phyloP scores from a whole-genome alignment of 2,888 invertebrate genomes.

The Pelosia muscerda region DNA sequence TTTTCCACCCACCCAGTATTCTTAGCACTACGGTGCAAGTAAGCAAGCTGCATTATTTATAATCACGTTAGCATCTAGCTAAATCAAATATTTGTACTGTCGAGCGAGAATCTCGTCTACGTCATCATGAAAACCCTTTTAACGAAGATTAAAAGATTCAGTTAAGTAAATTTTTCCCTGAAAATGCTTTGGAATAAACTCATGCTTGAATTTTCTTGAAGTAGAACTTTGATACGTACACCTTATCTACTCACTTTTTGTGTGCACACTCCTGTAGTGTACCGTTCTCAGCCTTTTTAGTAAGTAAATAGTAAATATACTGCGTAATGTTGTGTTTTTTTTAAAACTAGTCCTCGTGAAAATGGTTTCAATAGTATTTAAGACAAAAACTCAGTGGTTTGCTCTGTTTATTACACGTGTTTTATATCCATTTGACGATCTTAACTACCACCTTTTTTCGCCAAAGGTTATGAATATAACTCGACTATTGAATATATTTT shows the following conservation, averaged over 20 bases:
- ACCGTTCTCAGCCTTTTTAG: not conserved
- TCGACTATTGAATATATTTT: not conserved
- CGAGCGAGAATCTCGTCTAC: not conserved
- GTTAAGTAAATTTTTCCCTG: constrained; percentile 2
- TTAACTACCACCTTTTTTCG: not conserved
- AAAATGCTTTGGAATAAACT: not conserved
- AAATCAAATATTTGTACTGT: not conserved
- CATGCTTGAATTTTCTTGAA: not conserved
- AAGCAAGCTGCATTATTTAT: not conserved
- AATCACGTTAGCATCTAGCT: constrained; percentile 2
- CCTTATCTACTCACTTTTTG: not conserved
- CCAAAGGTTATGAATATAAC: not conserved
- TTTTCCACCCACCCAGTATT: not conserved
- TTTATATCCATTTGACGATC: not conserved
- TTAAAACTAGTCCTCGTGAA: too few relatives aligned
- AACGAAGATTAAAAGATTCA: constrained; percentile 2
- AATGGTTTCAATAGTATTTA: too few relatives aligned
- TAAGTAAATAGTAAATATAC: too few relatives aligned
- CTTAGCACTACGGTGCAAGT: not conserved
- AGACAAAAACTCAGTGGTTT: too few relatives aligned
- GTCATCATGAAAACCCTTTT: constrained; percentile 4
- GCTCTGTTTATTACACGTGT: too few relatives aligned
- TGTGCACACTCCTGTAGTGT: not conserved
- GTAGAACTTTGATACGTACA: not conserved
- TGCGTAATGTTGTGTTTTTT: too few relatives aligned